Conservation (phyloP, 2,113 vertebrate species). For the Canis aureus region DNA sequence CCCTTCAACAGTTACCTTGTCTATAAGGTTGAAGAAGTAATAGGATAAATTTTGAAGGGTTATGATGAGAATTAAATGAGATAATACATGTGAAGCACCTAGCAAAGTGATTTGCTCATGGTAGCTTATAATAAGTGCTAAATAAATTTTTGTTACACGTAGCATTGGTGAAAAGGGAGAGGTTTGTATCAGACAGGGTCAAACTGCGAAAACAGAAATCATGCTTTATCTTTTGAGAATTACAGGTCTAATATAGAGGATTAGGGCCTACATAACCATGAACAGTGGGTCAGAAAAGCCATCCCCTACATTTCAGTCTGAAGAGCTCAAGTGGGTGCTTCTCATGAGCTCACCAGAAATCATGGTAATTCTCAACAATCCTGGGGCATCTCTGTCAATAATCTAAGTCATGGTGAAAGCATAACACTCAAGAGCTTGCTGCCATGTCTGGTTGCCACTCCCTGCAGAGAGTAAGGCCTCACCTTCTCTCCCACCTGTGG, state of each 20-base stretch:
- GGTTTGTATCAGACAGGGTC: background rate
- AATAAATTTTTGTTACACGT: background rate
- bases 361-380: background rate
- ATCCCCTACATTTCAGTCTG: background rate
- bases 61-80: background rate
- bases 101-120: background rate
- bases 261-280: background rate
- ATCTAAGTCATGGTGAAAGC: background rate
- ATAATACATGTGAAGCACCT: background rate
- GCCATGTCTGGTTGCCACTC: fast-evolving
- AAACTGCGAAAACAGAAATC: background rate
- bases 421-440: background rate
- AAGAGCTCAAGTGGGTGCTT: background rate
- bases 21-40: background rate
- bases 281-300: background rate
- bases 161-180: background rate
- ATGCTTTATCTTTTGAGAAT: background rate
- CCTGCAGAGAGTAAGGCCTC: background rate
- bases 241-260: background rate
- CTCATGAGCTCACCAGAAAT: background rate
- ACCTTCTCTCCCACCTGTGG: background rate
- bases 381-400: background rate
- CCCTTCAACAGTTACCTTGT: background rate
- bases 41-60: background rate
- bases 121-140: background rate